These are phyloP conservation scores for Callospermophilus lateralis DNA, from an alignment of 2,113 vertebrate species.

Conservation along the genomic window DNA sequence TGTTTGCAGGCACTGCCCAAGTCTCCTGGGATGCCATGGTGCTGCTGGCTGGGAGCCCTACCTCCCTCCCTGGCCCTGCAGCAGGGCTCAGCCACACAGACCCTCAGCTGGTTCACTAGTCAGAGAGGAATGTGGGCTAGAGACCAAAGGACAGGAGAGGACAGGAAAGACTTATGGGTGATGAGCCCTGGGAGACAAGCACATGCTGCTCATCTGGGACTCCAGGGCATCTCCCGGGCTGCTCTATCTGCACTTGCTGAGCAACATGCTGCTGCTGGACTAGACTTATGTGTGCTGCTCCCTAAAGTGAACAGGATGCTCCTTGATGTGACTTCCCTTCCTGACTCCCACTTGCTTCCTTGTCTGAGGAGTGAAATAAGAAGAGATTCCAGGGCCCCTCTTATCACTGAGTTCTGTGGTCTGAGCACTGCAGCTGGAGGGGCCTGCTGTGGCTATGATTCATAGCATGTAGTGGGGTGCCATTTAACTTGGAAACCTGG, in stretches of 20 bases:
- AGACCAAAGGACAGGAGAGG: too few species aligned
- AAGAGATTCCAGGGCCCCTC: neutral
- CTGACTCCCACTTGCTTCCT: too few species aligned
- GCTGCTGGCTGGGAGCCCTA: neutral
- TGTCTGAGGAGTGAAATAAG: neutral
- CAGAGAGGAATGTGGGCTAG: neutral
- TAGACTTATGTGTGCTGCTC: accelerated
- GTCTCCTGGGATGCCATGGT: neutral
- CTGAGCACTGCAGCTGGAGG: too few species aligned
- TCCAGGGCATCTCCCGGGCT: neutral
- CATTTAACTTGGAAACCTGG: neutral
- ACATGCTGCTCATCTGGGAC: accelerated
- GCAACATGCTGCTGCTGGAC: accelerated
- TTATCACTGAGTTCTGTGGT: too few species aligned
- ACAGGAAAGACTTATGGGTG: accelerated
- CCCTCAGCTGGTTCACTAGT: neutral
- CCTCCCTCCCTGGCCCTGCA: neutral
- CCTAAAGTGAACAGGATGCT: neutral
- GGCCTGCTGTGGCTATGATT: neutral
- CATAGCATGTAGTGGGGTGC: too few species aligned
- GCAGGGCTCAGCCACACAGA: neutral
- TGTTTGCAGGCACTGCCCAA: neutral
- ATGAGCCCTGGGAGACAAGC: neutral
- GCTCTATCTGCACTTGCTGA: accelerated
- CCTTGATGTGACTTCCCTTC: neutral